Evolutionary conservation across 2,113 vertebrate genomes (phyloP), one percentile per base, ranked within the genome.

Genomic region (Corapipo altera): DNA sequence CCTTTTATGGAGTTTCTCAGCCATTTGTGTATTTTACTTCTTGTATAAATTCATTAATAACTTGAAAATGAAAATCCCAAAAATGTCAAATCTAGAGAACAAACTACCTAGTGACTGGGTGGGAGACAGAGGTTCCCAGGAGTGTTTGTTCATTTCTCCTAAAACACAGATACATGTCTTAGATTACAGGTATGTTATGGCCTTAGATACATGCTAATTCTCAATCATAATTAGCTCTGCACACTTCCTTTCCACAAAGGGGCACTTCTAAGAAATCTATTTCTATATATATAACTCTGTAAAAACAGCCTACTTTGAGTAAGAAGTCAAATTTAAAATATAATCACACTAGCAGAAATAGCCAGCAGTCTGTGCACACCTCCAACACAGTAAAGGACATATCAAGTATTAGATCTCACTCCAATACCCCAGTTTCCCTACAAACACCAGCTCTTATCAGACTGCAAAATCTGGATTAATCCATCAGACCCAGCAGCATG

Each of bases 401-500:
- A 64, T 8, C 78, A 80, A 54, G 14, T 43, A 77, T 72, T 75
- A 80, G 66, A 66, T 88, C 62, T 73, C 62, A 44, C 69, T 74
- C 65, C 37, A 48, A 8, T 41, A 81, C 11, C 22, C 76, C 23
- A 26, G 27, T 41, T 78, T 93, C 39, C 35, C 85, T 84, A 65
- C 9, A 62, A 84, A 44, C 39, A 84, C 14, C 55, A 70, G 43
- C 35, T 77, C 65, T 81, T 91, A 74, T 48, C 80, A 81, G 39
- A 52, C 71, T 52, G 39, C 61, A 64, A 78, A 67, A 39, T 14
- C 69, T 81, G 91, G 51, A 62, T 71, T 62, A 71, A 86, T 89
- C 35, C 55, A 39, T 15, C 2, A 9, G 61, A 51, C n/a, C 0
- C 0, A 0, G 73, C 76, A 77, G 65, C 1, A 1, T 32, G 86